Percentiles rank a stretch among this genome's conserved stretches.
phyloP scores from a whole-genome alignment of 2,113 vertebrate species.

The Aspidoscelis tigris region DNA sequence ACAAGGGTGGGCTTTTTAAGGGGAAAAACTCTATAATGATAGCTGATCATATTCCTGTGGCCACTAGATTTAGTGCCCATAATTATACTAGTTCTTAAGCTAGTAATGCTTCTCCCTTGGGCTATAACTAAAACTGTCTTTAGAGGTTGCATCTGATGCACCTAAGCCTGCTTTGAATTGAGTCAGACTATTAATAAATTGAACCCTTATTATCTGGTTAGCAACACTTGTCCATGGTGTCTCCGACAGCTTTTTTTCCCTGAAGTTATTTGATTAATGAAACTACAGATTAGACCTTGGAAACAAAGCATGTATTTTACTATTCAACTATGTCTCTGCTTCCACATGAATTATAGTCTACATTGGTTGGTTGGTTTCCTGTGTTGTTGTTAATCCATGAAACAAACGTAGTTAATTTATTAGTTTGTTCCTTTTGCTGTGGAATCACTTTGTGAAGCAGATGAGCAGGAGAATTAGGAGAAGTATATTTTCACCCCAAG shows the following conservation, averaged over 20 bases:
- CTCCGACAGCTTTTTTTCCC: no score
- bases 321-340: neutral
- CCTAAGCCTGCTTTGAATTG: neutral
- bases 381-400: neutral
- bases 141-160: neutral
- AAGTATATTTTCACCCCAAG: no score
- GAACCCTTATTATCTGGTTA: neutral
- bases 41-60: neutral
- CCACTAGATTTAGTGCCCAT: neutral
- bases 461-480: no score
- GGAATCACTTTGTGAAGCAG: neutral
- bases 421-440: neutral
- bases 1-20: neutral
- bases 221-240: neutral
- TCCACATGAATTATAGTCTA: neutral
- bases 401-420: neutral
- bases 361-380: neutral
- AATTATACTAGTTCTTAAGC: neutral
- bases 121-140: neutral
- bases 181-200: neutral
- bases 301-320: neutral
- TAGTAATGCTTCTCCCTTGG: neutral
- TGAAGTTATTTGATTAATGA: neutral
- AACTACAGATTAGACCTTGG: neutral
- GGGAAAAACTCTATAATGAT: neutral